These are phyloP conservation scores for Plectus sambesii DNA, from an alignment of 1,140 invertebrate species.

Conservation along the genomic window DNA sequence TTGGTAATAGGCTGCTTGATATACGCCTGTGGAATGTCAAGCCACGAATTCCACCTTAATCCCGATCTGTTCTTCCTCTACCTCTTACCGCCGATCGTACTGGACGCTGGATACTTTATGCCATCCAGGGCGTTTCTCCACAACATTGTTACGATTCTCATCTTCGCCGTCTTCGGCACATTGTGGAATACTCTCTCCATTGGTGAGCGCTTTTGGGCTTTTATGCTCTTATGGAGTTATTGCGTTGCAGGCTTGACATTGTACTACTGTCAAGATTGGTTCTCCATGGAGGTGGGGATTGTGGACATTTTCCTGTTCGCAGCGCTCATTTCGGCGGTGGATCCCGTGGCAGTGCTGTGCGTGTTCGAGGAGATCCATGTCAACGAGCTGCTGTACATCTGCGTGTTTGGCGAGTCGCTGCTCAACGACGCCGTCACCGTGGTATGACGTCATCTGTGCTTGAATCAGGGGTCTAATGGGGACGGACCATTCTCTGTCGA, in stretches of 20 bases:
- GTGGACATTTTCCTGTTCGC: conserved; percentile 81
- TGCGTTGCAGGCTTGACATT: no score
- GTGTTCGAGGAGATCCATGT: conserved; percentile 97
- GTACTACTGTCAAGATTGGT: conserved; percentile 6
- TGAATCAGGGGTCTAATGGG: no score
- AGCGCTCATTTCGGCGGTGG: conserved; percentile 92
- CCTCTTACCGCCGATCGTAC: conserved; percentile 92
- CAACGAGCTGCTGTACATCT: conserved; percentile 92
- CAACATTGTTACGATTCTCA: conserved; percentile 73
- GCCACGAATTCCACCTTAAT: no score
- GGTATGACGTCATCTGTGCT: no score
- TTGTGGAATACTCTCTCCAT: conserved; percentile 9
- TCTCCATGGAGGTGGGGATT: conserved; percentile 44
- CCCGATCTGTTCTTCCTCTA: conserved; percentile 69
- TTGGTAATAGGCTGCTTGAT: conserved; percentile 38
- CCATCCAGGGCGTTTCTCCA: conserved; percentile 72
- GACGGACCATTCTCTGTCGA: no score
- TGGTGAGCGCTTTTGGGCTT: conserved; percentile 2
- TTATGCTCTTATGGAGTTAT: no score
- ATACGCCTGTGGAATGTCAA: no score
- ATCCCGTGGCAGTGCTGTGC: conserved; percentile 89
- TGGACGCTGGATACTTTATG: conserved; percentile 77
- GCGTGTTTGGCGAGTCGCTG: conserved; percentile 92
- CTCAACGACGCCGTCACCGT: conserved; percentile 92
- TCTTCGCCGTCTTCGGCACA: conserved; percentile 93